Evolutionary conservation across 2,888 invertebrate genomes (phyloP).

Genomic region (Hypolimnas misippus): DNA sequence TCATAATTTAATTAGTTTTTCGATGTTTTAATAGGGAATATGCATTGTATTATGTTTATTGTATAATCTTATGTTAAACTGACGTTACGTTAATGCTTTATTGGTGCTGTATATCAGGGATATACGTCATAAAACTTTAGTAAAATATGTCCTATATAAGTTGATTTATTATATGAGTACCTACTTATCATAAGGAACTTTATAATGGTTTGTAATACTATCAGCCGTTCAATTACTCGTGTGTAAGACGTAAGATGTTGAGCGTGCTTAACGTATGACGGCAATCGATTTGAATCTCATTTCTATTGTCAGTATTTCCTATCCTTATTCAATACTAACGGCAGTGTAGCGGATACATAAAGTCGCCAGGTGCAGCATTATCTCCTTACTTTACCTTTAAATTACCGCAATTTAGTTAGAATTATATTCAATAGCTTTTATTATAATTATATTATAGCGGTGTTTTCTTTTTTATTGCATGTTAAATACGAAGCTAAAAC

Average conservation of each 20-base stretch:
- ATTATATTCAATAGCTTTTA: conserved; percentile 41
- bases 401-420: conserved; percentile 22
- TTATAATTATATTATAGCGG: conserved; percentile 1
- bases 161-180: no score
- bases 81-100: no score
- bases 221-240: neutral
- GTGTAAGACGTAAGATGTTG: neutral
- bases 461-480: neutral
- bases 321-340: conserved; percentile 33
- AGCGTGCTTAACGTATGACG: conserved; percentile 5
- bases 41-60: neutral
- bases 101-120: no score
- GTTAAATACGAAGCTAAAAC: conserved; percentile 1
- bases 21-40: neutral
- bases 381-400: conserved; percentile 37
- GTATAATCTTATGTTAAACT: neutral
- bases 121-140: no score
- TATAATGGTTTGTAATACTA: neutral
- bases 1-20: neutral
- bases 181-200: neutral
- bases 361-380: conserved; percentile 46
- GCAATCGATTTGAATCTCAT: conserved; percentile 34
- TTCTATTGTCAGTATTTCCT: conserved; percentile 18
- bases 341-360: conserved; percentile 46
- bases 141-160: no score